phyloP scores from a whole-genome alignment of 2,113 vertebrate genomes.

The Rhabdornis inornatus region DNA sequence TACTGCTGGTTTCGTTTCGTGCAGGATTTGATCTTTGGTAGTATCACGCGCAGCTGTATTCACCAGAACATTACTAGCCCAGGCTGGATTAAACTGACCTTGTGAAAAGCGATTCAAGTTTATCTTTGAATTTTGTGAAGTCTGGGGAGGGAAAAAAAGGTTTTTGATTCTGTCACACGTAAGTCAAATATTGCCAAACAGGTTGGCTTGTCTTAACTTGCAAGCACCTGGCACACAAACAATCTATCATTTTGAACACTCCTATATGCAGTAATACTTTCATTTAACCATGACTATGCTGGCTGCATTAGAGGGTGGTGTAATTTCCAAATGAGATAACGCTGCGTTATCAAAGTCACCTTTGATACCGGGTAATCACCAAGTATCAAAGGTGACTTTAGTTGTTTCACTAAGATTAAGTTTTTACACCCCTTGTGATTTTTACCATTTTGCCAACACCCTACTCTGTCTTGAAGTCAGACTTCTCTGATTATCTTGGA shows the following conservation, averaged over 20 bases:
- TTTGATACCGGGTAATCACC: too few species aligned
- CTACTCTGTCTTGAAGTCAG: not conserved
- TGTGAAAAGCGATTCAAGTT: not conserved
- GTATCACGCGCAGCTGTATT: not conserved
- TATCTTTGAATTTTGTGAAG: not conserved
- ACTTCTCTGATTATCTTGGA: not conserved
- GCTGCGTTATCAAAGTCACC: not conserved
- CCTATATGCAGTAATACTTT: not conserved
- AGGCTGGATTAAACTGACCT: not conserved
- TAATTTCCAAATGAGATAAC: not conserved
- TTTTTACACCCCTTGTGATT: not conserved
- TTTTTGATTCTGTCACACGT: not conserved
- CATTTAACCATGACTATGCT: not conserved
- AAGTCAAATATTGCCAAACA: not conserved
- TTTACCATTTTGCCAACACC: not conserved
- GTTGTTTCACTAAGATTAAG: not conserved
- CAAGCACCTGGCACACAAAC: not conserved
- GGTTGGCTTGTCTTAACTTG: not conserved
- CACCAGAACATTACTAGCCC: not conserved
- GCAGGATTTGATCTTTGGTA: not conserved
- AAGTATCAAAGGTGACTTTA: not conserved
- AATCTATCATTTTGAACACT: not conserved
- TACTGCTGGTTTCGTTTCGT: not conserved
- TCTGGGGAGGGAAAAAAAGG: rapidly evolving
- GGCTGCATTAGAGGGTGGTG: not conserved